phyloP scores from a whole-genome alignment of 2,113 vertebrate genomes.

The Hippocampus zosterae region DNA sequence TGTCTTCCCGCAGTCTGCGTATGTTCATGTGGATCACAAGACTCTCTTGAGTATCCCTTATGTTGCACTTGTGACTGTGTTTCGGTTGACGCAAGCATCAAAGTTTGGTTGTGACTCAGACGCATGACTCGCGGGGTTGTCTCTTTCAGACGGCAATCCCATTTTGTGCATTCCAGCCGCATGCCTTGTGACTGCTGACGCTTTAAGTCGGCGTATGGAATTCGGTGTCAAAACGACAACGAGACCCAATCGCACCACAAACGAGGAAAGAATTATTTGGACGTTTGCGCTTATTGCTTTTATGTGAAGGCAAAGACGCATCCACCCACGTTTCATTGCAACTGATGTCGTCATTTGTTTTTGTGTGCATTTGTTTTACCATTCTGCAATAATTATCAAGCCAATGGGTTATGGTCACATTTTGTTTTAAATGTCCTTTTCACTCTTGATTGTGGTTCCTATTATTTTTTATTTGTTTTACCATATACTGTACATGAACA shows the following conservation, averaged over 20 bases:
- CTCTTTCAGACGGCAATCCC: slow-evolving; percentile 17
- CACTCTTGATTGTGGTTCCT: neutral
- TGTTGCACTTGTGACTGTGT: slow-evolving; percentile 18
- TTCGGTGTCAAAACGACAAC: neutral
- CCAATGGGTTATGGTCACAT: neutral
- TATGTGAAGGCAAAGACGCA: neutral
- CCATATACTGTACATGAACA: neutral
- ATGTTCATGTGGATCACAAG: neutral
- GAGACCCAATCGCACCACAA: neutral
- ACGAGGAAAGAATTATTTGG: neutral
- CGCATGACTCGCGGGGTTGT: slow-evolving; percentile 2
- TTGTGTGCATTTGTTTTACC: neutral
- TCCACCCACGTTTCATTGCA: slow-evolving; percentile 7
- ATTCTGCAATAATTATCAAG: slow-evolving; percentile 4
- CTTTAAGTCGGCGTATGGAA: neutral
- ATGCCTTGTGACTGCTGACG: slow-evolving; percentile 37
- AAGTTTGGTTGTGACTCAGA: neutral
- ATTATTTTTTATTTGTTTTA: neutral
- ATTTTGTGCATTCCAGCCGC: slow-evolving; percentile 14
- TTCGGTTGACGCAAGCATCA: neutral
- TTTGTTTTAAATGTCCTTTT: neutral
- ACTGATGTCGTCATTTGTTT: slow-evolving; percentile 9
- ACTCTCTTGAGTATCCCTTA: neutral
- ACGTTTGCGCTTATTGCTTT: neutral
- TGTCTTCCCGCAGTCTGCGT: neutral